Conservation (phyloP, 2,888 invertebrate genomes). For the Nomada goodeniana region DNA sequence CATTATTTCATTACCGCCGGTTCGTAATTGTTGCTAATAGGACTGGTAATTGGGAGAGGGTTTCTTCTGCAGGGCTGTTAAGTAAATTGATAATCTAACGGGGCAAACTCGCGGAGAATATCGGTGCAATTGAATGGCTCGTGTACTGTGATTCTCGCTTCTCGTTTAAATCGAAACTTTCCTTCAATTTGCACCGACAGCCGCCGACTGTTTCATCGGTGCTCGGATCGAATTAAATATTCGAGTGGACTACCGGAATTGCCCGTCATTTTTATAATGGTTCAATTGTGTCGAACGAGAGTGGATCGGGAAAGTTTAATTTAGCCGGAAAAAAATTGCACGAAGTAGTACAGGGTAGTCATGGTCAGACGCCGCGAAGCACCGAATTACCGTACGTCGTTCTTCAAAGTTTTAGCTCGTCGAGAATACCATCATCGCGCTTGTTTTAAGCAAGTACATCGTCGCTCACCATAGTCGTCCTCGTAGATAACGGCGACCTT, state of each 20-base stretch:
- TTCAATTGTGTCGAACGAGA: too few species aligned
- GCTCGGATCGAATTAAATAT: constrained; percentile 7
- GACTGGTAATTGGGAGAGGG: constrained; percentile 5
- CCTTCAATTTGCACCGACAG: not conserved
- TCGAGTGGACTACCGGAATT: not conserved
- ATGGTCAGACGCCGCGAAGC: too few species aligned
- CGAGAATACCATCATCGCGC: too few species aligned
- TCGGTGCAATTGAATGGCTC: constrained; percentile 19
- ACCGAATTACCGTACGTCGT: too few species aligned
- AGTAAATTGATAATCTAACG: constrained; percentile 33
- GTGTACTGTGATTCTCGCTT: not conserved
- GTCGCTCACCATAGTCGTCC: constrained; percentile 88
- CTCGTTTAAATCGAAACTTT: not conserved
- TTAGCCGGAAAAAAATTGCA: too few species aligned
- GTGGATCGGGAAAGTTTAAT: too few species aligned
- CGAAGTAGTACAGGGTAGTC: too few species aligned
- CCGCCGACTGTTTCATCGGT: not conserved
- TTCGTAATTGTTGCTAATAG: constrained; percentile 44
- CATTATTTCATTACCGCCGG: constrained; percentile 36
- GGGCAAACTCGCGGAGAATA: constrained; percentile 7
- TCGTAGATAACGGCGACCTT: constrained; percentile 92
- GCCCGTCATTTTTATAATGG: not conserved
- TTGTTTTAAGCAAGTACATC: not conserved
- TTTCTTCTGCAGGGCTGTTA: not conserved
- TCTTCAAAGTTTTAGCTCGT: too few species aligned